A percentile compares a stretch with the other conserved stretches of the same genome.
Conservation (phyloP, 2,797 vertebrate genomes). For the Spea hammondii region DNA sequence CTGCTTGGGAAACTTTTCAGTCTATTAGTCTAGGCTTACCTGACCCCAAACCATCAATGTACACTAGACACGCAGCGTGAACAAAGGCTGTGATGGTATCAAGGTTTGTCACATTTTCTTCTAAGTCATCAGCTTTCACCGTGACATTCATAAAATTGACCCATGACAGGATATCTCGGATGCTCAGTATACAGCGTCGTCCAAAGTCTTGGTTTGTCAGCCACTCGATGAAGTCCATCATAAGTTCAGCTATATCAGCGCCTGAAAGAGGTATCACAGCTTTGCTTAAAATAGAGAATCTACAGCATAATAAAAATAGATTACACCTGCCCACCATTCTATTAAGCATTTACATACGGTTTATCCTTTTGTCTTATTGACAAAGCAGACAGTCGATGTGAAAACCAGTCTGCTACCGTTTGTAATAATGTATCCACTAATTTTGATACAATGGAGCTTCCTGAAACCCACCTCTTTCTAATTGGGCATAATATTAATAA, state of each 20-base stretch:
- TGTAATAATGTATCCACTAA: too few species aligned
- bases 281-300: too few species aligned
- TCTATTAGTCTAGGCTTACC: conserved; percentile 66
- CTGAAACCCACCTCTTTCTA: too few species aligned
- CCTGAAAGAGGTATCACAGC: conserved; percentile 64
- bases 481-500: too few species aligned
- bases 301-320: too few species aligned
- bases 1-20: too few species aligned
- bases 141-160: conserved; percentile 88
- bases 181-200: conserved; percentile 83
- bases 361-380: too few species aligned
- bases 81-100: conserved; percentile 80
- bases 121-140: conserved; percentile 59
- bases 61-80: conserved; percentile 91
- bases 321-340: too few species aligned
- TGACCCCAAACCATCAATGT: conserved; percentile 91
- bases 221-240: conserved; percentile 96
- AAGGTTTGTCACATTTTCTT: conserved; percentile 65
- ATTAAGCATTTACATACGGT: too few species aligned
- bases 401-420: too few species aligned
- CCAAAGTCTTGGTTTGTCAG: conserved; percentile 88
- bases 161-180: conserved; percentile 91
- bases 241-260: conserved; percentile 80
- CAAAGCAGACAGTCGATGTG: too few species aligned
- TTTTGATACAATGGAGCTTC: too few species aligned